Percentiles rank a stretch among this genome's conserved stretches.
phyloP scores from a whole-genome alignment of 2,888 invertebrate genomes.

The Portevinia maculata region DNA sequence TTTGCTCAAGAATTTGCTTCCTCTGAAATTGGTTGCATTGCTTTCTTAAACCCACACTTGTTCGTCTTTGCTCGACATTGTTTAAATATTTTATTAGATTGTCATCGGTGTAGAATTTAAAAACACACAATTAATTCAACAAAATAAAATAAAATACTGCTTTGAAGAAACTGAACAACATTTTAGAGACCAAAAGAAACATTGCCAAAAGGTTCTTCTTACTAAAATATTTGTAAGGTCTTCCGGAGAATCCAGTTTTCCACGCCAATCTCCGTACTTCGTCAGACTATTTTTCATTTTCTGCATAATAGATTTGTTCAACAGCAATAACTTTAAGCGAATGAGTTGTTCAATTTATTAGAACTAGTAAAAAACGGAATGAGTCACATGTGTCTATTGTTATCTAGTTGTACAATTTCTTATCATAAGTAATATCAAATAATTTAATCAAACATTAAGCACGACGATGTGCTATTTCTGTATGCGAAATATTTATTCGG shows the following conservation, averaged over 20 bases:
- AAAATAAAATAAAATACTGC: no score
- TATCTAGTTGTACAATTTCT: constrained; percentile 21
- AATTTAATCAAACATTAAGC: constrained; percentile 32
- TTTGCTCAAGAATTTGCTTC: no score
- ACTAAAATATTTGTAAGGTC: no score
- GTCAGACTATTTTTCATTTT: neutral
- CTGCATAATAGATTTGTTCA: neutral
- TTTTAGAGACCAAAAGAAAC: neutral
- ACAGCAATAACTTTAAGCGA: neutral
- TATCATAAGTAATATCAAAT: constrained; percentile 50
- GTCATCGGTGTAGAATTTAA: no score
- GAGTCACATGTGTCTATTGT: constrained; percentile 16
- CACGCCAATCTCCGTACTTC: neutral
- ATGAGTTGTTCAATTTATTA: neutral
- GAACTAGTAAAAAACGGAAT: constrained; percentile 1
- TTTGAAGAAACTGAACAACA: no score
- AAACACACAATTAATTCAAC: no score
- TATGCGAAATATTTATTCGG: constrained; percentile 36
- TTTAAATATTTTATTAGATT: no score
- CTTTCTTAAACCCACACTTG: no score
- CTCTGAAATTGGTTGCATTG: no score
- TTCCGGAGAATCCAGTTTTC: no score
- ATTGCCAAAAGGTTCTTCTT: no score
- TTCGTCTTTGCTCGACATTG: no score
- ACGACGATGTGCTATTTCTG: constrained; percentile 12